Evolutionary conservation across 1,140 invertebrate species (phyloP).

Genomic region (Phymorhynchus buccinoides): DNA sequence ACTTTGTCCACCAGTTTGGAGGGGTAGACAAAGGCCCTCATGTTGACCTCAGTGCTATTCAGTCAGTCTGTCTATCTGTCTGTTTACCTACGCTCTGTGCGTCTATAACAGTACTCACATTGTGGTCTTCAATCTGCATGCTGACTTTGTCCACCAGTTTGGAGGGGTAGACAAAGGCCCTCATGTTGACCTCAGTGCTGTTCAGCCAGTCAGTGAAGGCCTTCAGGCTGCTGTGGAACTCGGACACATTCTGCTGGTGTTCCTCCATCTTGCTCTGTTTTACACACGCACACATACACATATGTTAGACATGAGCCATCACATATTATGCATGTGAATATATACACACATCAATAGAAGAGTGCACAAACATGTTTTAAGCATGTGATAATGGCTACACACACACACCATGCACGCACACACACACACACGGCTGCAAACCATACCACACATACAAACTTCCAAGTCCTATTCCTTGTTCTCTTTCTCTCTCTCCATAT

Average conservation of each 20-base stretch:
- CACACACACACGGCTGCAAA: too few relatives aligned
- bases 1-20: slow-evolving; percentile 94
- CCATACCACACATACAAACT: too few relatives aligned
- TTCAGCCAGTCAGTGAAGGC: slow-evolving; percentile 97
- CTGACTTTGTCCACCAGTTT: slow-evolving; percentile 92
- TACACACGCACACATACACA: not conserved
- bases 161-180: slow-evolving; percentile 88
- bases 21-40: slow-evolving; percentile 87
- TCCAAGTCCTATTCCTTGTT: too few relatives aligned
- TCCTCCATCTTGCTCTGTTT: slow-evolving; percentile 93
- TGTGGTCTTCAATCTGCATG: slow-evolving; percentile 95
- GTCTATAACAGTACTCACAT: slow-evolving; percentile 76
- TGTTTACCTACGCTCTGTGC: too few relatives aligned
- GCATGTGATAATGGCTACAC: too few relatives aligned
- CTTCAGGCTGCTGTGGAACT: slow-evolving; percentile 93
- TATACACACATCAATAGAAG: too few relatives aligned
- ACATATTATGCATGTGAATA: too few relatives aligned
- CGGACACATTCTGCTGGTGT: slow-evolving; percentile 94
- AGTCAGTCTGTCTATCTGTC: slow-evolving; percentile 98
- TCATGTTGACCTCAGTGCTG: slow-evolving; percentile 91
- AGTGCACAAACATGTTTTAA: too few relatives aligned
- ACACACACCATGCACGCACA: too few relatives aligned
- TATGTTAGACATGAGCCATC: not conserved
- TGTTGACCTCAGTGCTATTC: slow-evolving; percentile 91
- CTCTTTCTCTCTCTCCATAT: slow-evolving; percentile 96